Base-by-base conservation (phyloP, 1,140 invertebrate genomes). In the Aphaenogaster ashmeadi region DNA sequence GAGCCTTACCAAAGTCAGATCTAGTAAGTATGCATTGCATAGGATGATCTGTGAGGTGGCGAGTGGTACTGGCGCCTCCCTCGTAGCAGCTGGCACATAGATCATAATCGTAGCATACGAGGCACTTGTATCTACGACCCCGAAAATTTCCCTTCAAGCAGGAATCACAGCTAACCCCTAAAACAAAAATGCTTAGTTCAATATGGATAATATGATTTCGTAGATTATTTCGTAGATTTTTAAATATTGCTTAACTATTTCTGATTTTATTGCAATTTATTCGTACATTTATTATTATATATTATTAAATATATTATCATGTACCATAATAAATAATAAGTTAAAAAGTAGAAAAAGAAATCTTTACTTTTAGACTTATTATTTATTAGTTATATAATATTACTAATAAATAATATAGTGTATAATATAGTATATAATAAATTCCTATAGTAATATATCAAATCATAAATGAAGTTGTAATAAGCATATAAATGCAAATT, bases 81-180 rank as follows among this genome's bases (percentile, higher is more conserved):
- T 99, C 99, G 96, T 99, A 99, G 96, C 99, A 99, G 92, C 97
- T 97, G 92, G 98, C 98, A 96, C 99, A 99, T 91, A 99, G 97
- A 96, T 99, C 99, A 97, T 99, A 99, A 96, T 99, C 99, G 95
- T 99, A 99, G 96, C 99, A 99, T 92, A 99, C 98, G 94, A 99
- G 97, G 97, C 99, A 99, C 97, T 99, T 99, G 96, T 99, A 99
- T 93, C 99, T 97, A 95, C 98, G 97, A 93, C 99, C 99, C 95
- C 98, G 97, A 96, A 99, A 99, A 96, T 99, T 99, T 94, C 98
- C 98, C 96, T 99, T 99, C 95, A 99, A 97, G 97, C 99, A 99
- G 94, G 98, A 98, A 97, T 99, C 99, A 97, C 99, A 99, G 97
- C 99, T 99, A 93, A 99, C 99, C 96, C 98, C 98, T 98, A 94